A percentile compares a stretch with the other conserved stretches of the same genome.
phyloP scores from a whole-genome alignment of 1,140 invertebrate species.

The Drosophila pallidifrons region DNA sequence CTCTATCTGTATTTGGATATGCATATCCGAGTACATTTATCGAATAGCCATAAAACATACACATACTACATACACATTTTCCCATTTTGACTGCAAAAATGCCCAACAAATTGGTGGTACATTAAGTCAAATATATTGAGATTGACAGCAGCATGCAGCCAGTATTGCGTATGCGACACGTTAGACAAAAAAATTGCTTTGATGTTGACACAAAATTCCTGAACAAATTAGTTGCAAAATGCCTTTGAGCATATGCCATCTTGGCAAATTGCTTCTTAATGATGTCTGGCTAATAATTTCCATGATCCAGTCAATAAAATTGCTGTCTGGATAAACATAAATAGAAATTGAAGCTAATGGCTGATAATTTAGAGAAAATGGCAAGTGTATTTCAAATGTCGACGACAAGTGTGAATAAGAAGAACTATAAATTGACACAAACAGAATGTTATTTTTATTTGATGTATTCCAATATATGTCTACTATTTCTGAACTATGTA shows the following conservation, averaged over 20 bases:
- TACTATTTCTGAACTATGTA: no score
- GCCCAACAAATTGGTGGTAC: conserved; percentile 24
- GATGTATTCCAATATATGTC: no score
- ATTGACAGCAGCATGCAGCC: background rate
- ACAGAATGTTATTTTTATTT: no score
- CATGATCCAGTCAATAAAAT: background rate
- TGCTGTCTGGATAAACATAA: background rate
- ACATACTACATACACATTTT: conserved; percentile 2
- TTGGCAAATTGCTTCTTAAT: background rate
- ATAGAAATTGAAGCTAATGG: background rate
- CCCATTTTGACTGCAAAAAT: conserved; percentile 7
- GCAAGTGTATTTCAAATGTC: no score
- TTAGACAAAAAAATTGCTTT: conserved; percentile 13
- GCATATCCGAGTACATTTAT: conserved; percentile 23
- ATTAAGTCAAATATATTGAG: conserved; percentile 17
- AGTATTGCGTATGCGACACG: conserved; percentile 33
- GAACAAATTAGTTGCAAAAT: conserved; percentile 29
- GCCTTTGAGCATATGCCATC: conserved; percentile 29
- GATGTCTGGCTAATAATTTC: background rate
- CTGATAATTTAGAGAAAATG: background rate
- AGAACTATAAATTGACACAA: no score
- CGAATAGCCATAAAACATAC: conserved; percentile 9
- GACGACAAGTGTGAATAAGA: no score
- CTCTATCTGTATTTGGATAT: conserved; percentile 16
- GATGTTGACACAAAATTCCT: conserved; percentile 21